Conservation (phyloP, 2,888 invertebrate genomes). For the Automeris io region DNA sequence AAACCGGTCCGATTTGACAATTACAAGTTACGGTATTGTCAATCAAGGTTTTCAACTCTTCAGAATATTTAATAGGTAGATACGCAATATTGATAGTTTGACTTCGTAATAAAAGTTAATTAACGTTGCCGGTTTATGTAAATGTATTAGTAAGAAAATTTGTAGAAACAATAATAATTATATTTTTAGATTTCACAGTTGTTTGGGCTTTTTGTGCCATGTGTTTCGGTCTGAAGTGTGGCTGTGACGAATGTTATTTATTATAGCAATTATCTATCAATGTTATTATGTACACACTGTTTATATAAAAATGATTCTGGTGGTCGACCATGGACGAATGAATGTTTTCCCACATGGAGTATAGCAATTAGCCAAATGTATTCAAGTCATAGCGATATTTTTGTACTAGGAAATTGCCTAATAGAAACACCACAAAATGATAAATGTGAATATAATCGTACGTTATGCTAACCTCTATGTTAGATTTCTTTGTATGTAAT, state of each 20-base stretch:
- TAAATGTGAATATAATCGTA: no score
- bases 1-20: neutral
- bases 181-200: conserved; percentile 11
- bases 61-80: neutral
- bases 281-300: conserved; percentile 4
- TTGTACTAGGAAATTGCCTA: no score
- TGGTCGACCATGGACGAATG: no score
- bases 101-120: conserved; percentile 3
- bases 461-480: no score
- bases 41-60: neutral
- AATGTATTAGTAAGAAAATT: neutral
- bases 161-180: neutral
- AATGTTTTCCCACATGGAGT: no score
- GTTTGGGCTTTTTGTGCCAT: conserved; percentile 6
- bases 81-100: neutral
- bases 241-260: conserved; percentile 8
- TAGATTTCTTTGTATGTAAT: no score
- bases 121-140: conserved; percentile 6
- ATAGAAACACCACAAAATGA: no score
- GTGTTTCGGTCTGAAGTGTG: conserved; percentile 7
- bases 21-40: conserved; percentile 2
- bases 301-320: neutral
- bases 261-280: conserved; percentile 8
- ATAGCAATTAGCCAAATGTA: no score
- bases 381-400: no score